Percentiles rank a stretch among this genome's conserved stretches.
Evolutionary conservation across 2,113 vertebrate genomes (phyloP).

Genomic region (Lophura nycthemera): DNA sequence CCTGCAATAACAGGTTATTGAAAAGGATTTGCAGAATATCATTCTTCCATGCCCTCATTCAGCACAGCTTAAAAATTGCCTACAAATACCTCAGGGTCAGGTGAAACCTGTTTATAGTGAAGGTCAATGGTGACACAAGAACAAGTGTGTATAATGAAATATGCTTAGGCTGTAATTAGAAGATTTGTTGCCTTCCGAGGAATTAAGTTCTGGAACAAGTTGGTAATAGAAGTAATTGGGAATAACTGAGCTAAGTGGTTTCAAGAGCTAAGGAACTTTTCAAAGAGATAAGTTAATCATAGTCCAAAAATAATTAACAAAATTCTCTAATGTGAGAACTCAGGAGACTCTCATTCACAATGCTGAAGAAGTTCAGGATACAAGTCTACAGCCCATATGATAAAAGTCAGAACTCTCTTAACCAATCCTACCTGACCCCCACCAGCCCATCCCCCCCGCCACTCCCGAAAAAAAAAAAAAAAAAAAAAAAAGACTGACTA

Average conservation of each 20-base stretch:
- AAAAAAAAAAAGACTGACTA: not conserved
- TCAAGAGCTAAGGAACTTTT: conserved; percentile 3
- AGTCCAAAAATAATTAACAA: not conserved
- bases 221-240: not conserved
- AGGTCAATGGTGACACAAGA: not conserved
- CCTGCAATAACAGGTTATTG: fast-evolving
- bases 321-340: not conserved
- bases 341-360: not conserved
- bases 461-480: not conserved
- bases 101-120: conserved; percentile 5
- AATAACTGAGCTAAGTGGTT: not conserved
- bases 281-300: not conserved
- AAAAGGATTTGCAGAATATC: not conserved
- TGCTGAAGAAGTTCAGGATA: not conserved
- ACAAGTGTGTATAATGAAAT: not conserved
- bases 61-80: not conserved
- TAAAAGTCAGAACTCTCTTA: not conserved
- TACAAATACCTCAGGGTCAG: not conserved
- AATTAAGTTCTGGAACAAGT: conserved; percentile 9
- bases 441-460: no score
- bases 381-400: not conserved
- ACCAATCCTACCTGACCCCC: no score
- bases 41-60: not conserved
- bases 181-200: not conserved
- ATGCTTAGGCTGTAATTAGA: not conserved